A percentile compares a stretch with the other conserved stretches of the same genome.
Conservation (phyloP, 2,888 invertebrate species). For the Stenolophus ochropezus region DNA sequence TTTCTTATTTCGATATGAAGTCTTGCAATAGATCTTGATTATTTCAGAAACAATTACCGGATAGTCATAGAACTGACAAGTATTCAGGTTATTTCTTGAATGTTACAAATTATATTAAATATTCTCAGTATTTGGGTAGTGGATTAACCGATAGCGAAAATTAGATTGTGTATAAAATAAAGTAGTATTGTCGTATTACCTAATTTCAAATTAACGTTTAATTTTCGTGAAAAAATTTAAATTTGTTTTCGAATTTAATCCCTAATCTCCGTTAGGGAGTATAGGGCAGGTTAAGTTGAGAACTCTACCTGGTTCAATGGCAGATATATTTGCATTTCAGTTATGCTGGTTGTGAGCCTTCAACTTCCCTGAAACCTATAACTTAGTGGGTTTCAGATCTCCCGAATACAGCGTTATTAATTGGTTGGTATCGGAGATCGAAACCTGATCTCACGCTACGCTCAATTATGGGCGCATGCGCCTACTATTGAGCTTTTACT, state of each 20-base stretch:
- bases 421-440: too few relatives aligned
- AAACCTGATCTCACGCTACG: too few relatives aligned
- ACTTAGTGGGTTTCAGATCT: too few relatives aligned
- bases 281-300: too few relatives aligned
- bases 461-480: too few relatives aligned
- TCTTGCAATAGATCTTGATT: conserved; percentile 19
- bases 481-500: too few relatives aligned
- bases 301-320: too few relatives aligned
- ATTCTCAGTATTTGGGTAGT: conserved; percentile 38
- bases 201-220: background rate
- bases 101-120: conserved; percentile 15
- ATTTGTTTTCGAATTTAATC: too few relatives aligned
- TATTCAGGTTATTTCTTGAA: conserved; percentile 16
- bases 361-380: too few relatives aligned
- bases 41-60: background rate
- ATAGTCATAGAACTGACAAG: background rate
- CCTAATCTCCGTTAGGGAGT: too few relatives aligned
- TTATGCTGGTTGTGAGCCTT: background rate
- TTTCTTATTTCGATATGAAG: background rate
- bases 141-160: background rate
- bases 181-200: background rate
- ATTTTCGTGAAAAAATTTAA: background rate
- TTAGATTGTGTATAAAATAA: conserved; percentile 8
- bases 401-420: too few relatives aligned
- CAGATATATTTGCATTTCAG: conserved; percentile 14